phyloP scores from a whole-genome alignment of 1,140 invertebrate species.

The Papilio glaucus region DNA sequence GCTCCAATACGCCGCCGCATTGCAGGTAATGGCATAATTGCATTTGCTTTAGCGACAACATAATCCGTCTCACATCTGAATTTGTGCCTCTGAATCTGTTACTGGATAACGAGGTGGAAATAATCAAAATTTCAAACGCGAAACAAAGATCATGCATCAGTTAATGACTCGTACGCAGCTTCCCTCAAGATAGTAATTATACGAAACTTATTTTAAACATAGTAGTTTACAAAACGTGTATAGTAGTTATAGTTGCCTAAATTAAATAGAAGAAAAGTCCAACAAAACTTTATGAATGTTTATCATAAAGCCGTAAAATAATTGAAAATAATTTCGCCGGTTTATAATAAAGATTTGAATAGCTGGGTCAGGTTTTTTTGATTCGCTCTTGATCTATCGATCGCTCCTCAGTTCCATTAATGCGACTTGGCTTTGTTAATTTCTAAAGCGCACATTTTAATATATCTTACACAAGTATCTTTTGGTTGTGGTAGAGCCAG shows the following conservation, averaged over 20 bases:
- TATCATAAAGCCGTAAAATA: too few species aligned
- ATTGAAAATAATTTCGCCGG: too few species aligned
- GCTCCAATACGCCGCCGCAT: not conserved
- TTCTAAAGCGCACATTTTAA: not conserved
- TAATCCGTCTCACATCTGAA: not conserved
- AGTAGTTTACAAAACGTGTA: too few species aligned
- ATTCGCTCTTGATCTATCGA: too few species aligned
- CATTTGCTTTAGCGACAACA: not conserved
- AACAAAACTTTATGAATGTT: too few species aligned
- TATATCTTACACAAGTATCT: too few species aligned
- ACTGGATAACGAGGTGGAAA: not conserved
- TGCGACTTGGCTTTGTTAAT: not conserved
- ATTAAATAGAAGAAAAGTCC: too few species aligned
- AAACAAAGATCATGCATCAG: not conserved
- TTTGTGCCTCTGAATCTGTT: not conserved
- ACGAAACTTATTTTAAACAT: too few species aligned
- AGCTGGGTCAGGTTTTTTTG: too few species aligned
- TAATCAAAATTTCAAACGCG: not conserved
- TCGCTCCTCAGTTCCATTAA: not conserved
- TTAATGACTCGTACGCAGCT: not conserved
- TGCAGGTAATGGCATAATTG: slow-evolving; percentile 6
- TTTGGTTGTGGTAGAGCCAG: too few species aligned
- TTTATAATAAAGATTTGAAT: too few species aligned
- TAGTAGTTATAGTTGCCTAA: too few species aligned
- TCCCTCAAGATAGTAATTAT: not conserved